These are phyloP conservation scores for Atethmia centrago DNA, from an alignment of 2,888 invertebrate genomes.

Conservation along the genomic window DNA sequence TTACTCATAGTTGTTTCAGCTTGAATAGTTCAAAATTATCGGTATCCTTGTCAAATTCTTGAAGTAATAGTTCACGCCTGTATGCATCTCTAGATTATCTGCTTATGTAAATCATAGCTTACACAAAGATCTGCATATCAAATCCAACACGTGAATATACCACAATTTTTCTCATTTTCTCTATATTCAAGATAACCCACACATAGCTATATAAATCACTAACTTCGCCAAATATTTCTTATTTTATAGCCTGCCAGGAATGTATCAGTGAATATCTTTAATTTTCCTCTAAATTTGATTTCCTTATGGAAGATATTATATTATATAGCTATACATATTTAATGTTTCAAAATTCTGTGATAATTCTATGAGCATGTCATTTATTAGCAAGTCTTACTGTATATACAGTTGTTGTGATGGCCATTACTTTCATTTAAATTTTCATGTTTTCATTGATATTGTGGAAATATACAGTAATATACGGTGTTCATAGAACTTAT, in stretches of 20 bases:
- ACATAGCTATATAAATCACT: constrained; percentile 49
- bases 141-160: constrained; percentile 53
- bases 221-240: constrained; percentile 56
- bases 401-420: constrained; percentile 48
- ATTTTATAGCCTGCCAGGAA: constrained; percentile 49
- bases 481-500: constrained; percentile 30
- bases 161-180: constrained; percentile 55
- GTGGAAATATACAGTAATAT: constrained; percentile 36
- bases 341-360: constrained; percentile 55
- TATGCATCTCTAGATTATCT: constrained; percentile 54
- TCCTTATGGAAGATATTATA: constrained; percentile 40
- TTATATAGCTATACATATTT: constrained; percentile 45
- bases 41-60: constrained; percentile 58
- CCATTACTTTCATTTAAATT: constrained; percentile 51
- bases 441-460: constrained; percentile 47
- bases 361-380: constrained; percentile 44
- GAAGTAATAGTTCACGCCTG: constrained; percentile 52
- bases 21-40: constrained; percentile 59
- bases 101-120: constrained; percentile 59
- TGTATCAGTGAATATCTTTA: constrained; percentile 47
- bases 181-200: constrained; percentile 53
- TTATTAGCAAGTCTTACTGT: constrained; percentile 52
- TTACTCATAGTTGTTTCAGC: constrained; percentile 55
- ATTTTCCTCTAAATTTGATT: constrained; percentile 52
- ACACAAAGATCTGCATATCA: constrained; percentile 55